Evolutionary conservation across 2,113 vertebrate species (phyloP), one percentile per base, ranked within the genome.

Genomic region (Bufo bufo): DNA sequence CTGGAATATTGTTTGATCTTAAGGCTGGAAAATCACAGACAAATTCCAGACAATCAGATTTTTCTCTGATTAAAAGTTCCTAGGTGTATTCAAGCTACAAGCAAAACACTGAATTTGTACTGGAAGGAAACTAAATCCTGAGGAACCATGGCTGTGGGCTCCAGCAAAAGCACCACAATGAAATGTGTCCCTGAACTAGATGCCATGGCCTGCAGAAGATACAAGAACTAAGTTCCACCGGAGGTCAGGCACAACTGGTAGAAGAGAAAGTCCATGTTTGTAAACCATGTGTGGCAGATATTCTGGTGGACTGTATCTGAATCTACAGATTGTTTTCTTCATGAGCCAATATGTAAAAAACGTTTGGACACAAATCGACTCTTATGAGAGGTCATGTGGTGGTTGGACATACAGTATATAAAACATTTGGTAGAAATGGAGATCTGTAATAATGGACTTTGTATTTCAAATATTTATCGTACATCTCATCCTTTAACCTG

Each of bases 1-100:
- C 19, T 50, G 59, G 65, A 43, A 65, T 10, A 23, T 86, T 78
- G 54, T 84, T 77, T 84, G 86, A 82, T 82, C 54, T 13, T 33
- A 43, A 17, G 45, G 20, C 71, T 52, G 10, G 56, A 78, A 52
- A 54, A 16, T 8, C 20, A 84, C 23, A 56, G 12, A 69, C 33
- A 65, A 71, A 43, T 45, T 78, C 52, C 8, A 77, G 45, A 71
- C 12, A 82, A 52, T 50, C 50, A 89, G 81, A 77, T 77, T 47
- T 63, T 65, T 74, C 33, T 23, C 17, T 49, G 23, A 61, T 77
- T 11, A 56, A 84, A 84, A 12, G 23, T 20, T 78, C 33, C 11
- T 52, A 56, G 13, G 19, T 84, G 72, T 10, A 77, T 83, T 50
- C 50, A 19, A 14, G 61, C 17, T 81, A 45, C 56, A 52, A 81